Conservation (phyloP, 2,113 vertebrate genomes). For the Triplophysa dalaica region DNA sequence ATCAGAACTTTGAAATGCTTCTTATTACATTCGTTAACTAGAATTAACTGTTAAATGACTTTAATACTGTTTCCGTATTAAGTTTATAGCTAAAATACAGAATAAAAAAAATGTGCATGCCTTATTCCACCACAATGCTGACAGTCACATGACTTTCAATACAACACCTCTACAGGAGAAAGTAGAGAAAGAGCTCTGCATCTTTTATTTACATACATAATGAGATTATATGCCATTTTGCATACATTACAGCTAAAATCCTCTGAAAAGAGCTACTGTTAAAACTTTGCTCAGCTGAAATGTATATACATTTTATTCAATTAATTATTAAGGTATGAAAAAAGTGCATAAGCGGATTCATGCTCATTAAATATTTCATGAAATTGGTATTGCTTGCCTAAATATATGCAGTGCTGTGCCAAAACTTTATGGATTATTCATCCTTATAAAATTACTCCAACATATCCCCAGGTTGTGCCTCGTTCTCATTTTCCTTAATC, state of each 20-base stretch:
- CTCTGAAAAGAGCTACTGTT: not conserved
- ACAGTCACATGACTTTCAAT: not conserved
- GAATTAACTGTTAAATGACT: no score
- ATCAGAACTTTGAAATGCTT: not conserved
- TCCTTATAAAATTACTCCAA: conserved; percentile 30
- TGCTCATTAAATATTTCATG: conserved; percentile 37
- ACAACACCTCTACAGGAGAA: not conserved
- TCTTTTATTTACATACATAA: not conserved
- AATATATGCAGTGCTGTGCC: conserved; percentile 40
- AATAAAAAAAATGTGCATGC: not conserved
- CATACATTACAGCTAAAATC: not conserved
- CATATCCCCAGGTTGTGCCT: conserved; percentile 31
- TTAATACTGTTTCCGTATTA: no score
- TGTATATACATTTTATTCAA: conserved; percentile 12
- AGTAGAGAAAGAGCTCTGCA: not conserved
- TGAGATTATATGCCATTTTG: not conserved
- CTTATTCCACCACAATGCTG: not conserved
- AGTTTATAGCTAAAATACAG: not conserved
- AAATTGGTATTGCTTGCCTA: conserved; percentile 41
- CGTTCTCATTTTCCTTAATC: conserved; percentile 27
- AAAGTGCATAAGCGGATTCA: conserved; percentile 22
- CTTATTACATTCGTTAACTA: not conserved
- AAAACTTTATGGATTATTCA: conserved; percentile 42
- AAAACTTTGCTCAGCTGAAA: not conserved
- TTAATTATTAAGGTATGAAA: conserved; percentile 21